Base-by-base conservation (phyloP, 2,113 vertebrate genomes). In the Scopus umbretta region DNA sequence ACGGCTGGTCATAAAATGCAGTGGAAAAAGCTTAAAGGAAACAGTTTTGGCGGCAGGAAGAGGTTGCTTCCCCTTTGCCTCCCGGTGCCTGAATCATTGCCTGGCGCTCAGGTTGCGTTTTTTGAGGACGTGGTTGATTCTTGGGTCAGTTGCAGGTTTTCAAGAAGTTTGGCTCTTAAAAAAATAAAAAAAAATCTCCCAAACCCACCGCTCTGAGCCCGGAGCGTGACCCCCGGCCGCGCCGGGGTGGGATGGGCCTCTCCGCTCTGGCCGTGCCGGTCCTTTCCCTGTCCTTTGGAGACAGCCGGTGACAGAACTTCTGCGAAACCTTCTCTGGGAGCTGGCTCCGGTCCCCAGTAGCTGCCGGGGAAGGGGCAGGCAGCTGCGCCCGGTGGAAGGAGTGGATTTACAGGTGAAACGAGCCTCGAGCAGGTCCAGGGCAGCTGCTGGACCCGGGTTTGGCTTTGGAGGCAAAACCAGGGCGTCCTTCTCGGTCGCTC, bases 131-230 rank as follows among this genome's bases (percentile, higher is more conserved):
- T 9, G 61, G n/a, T 50, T 10, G 27, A 13, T 56, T 34, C 34
- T 11, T 1, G 0, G 6, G 38, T 23, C 10, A 2, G 62, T 49
- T 23, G 7, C 2, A 3, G 15, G 9, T 12, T 50, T 55, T 45
- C 9, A 16, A 65, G n/a, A 34, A 32, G 50, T 36, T 30, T 12
- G 12, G 47, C 47, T 42, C 12, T 36, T 43, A 32, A 66, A 65
- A 40, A 61, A 34, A 27, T 6, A 43, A 42, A 17, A 67, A 23
- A 36, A 5, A 29, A 16, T 13, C 42, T 43, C 42, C 13, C 12
- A 81, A 61, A 5, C 7, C 36, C 16, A 12, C 22, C 16, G 1
- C 22, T 19, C 16, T 40, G 45, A 50, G 36, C 29, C 29, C 2
- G 4, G 16, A 40, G 22, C 2, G 45, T 11, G 29, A 38, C 13